A percentile compares a stretch with the other conserved stretches of the same genome.
phyloP scores from a whole-genome alignment of 2,888 invertebrate species.

The Troides helena region DNA sequence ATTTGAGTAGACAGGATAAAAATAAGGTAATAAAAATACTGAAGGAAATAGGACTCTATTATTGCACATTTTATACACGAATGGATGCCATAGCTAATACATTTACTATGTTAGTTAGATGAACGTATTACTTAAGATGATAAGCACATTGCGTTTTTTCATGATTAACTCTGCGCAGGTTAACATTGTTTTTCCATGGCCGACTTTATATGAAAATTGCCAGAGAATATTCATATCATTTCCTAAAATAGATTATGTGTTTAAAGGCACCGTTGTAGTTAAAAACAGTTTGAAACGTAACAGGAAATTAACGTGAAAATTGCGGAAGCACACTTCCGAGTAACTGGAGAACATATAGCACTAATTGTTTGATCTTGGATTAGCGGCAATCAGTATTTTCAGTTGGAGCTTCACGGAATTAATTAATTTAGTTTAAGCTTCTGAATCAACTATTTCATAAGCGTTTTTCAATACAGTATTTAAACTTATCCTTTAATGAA shows the following conservation, averaged over 20 bases:
- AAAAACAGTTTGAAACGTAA: neutral
- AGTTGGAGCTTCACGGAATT: neutral
- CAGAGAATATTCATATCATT: neutral
- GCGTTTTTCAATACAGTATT: neutral
- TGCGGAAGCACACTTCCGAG: conserved; percentile 1
- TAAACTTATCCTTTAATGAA: too few relatives aligned
- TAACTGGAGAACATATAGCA: neutral
- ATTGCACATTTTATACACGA: too few relatives aligned
- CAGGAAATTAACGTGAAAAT: neutral
- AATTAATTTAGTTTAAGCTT: neutral
- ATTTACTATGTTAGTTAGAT: too few relatives aligned
- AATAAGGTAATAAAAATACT: too few relatives aligned
- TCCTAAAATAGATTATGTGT: neutral
- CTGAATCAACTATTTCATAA: neutral
- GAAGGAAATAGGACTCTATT: too few relatives aligned
- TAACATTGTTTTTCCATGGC: neutral
- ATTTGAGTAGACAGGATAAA: too few relatives aligned
- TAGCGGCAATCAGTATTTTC: neutral
- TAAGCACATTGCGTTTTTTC: neutral
- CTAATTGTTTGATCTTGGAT: conserved; percentile 7
- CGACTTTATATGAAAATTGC: neutral
- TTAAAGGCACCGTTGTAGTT: neutral
- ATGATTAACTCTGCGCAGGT: neutral
- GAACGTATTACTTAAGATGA: too few relatives aligned
- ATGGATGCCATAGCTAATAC: too few relatives aligned